Base-by-base conservation (phyloP, 1,140 invertebrate genomes). In the Littorina saxatilis region DNA sequence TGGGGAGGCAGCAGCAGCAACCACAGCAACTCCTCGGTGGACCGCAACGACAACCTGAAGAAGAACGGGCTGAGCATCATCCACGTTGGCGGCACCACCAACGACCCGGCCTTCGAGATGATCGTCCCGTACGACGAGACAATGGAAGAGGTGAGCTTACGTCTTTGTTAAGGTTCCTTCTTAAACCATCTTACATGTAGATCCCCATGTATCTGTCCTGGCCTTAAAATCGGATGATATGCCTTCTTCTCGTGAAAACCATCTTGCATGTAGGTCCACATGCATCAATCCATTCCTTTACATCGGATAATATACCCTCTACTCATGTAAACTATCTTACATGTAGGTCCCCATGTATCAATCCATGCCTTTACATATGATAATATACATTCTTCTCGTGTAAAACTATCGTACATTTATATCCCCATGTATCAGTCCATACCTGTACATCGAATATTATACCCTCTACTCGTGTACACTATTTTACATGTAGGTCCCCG, bases 31-130 rank as follows among this genome's bases (percentile, higher is more conserved):
- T 27, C 23, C 11, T 50, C 29, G 13, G 70, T 50, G 70, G 70
- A 50, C n/a, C 37, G 39, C 37, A 50, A 73, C 70, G 23, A n/a
- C 40, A 73, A 73, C 74, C 1, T 39, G 40, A 78, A 63, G 35
- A 43, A 29, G 23, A 27, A n/a, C 15, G 50, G 50, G 52, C 58
- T 78, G 76, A 78, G 76, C 27, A 39, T 78, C n/a, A 63, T 78
- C 32, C 55, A 27, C 0, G 23, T 78, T 2, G 75, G 76, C 55
- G 58, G 76, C 29, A 78, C 76, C n/a, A 66, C 58, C 2, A 27
- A 35, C 20, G 76, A 78, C 58, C 76, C 76, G 35, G 20, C 55
- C 15, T 78, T 78, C 47, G 76, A 78, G 76, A 78, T 78, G 76
- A 78, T 78, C n/a, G 55, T 78, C 9, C 39, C 76, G 7, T 52